Base-by-base conservation (phyloP, 2,888 invertebrate genomes). In the Luperina testacea region DNA sequence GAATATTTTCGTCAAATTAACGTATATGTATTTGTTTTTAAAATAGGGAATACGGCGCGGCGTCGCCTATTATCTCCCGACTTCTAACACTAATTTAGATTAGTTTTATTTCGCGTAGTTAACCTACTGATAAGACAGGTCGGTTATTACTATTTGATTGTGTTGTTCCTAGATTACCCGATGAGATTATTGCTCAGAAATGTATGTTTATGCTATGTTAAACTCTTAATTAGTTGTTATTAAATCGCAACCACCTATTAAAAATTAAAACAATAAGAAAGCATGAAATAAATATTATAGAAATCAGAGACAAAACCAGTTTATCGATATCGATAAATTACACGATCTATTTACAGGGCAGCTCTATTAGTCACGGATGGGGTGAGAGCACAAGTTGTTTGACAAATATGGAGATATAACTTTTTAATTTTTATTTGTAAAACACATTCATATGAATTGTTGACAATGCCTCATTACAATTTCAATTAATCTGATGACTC, bases 281-380 rank as follows among this genome's bases (percentile, higher is more conserved):
- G 13, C 71, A 79, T 67, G 13, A 64, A 68, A 78, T 73, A 15
- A 53, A 73, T 70, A 63, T 5, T 24, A 42, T 51, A n/a, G 2
- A 81, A 63, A 77, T 75, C 32, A 5, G 24, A 15, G n/a, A 45
- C 5, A 11, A 64, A 75, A 74, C 64, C n/a, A 27, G 45, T 74
- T 65, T 73, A 8, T 80, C 87, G 87, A 87, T 87, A 79, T 87
- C 84, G 84, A 87, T 83, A 79, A 59, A 72, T 53, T 32, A 27
- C 6, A 51, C 17, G n/a, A 72, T 61, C 32, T 72, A 38, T 27
- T 17, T 72, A 77, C 70, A 53, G 71, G 32, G 0, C 76, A 78
- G 13, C 85, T 27, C 84, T 78, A 78, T 65, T 64, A 45, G 75
- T 74, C 42, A 72, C 53, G 73, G 64, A 9, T 72, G 20, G 48